Percentiles rank a stretch among this genome's conserved stretches.
phyloP scores from a whole-genome alignment of 1,140 invertebrate genomes.

The Galleria mellonella region DNA sequence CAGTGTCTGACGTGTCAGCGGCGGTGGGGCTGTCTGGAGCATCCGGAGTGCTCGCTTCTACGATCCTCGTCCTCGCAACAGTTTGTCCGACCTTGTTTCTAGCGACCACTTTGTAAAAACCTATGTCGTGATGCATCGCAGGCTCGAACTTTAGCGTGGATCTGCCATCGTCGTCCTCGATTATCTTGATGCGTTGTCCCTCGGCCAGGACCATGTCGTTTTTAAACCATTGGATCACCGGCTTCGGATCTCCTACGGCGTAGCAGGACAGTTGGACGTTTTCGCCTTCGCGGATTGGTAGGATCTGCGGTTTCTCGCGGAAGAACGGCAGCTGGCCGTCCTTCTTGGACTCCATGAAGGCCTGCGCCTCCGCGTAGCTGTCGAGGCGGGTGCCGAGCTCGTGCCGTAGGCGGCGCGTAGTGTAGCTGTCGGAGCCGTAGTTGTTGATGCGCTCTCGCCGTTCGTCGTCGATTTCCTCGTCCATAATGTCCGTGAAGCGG shows the following conservation, averaged over 20 bases:
- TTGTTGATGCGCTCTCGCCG: conserved; percentile 85
- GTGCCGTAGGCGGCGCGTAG: conserved; percentile 83
- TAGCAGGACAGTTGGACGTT: conserved; percentile 87
- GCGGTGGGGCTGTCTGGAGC: conserved; percentile 91
- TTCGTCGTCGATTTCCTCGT: conserved; percentile 96
- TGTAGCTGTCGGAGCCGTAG: conserved; percentile 83
- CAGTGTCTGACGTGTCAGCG: conserved; percentile 87
- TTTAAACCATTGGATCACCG: conserved; percentile 96
- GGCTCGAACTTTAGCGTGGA: conserved; percentile 86
- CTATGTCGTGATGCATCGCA: conserved; percentile 86
- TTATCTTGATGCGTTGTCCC: conserved; percentile 84
- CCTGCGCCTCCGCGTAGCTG: conserved; percentile 88
- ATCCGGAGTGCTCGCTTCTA: conserved; percentile 83
- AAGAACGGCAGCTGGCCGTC: conserved; percentile 88
- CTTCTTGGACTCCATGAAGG: conserved; percentile 85
- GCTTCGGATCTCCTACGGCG: conserved; percentile 92
- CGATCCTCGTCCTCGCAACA: conserved; percentile 82
- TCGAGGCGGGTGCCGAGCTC: conserved; percentile 88
- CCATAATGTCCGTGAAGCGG: conserved; percentile 95
- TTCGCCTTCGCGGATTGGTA: conserved; percentile 86
- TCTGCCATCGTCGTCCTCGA: conserved; percentile 84
- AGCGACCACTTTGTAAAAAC: conserved; percentile 96
- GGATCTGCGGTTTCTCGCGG: conserved; percentile 85
- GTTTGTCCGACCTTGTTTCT: conserved; percentile 89
- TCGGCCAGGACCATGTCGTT: conserved; percentile 91